phyloP scores from a whole-genome alignment of 2,888 invertebrate species.

The Amphipyra tragopoginis region DNA sequence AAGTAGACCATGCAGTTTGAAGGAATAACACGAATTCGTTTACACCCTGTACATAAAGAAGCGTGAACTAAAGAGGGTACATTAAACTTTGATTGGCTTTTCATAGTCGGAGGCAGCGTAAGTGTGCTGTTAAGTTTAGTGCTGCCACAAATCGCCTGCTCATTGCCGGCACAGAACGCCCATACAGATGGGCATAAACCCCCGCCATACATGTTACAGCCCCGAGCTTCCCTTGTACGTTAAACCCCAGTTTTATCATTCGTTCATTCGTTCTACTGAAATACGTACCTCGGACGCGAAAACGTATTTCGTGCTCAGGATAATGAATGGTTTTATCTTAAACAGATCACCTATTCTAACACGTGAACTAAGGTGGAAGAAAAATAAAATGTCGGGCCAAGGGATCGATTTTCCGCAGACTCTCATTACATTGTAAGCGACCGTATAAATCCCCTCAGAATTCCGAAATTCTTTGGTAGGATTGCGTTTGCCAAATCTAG shows the following conservation, averaged over 20 bases:
- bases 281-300: conserved; percentile 50
- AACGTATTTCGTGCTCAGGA: conserved; percentile 55
- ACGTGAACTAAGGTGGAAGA: conserved; percentile 44
- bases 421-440: conserved; percentile 54
- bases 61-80: conserved; percentile 68
- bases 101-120: conserved; percentile 77
- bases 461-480: conserved; percentile 52
- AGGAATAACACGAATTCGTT: no score
- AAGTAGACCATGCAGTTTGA: no score
- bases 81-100: conserved; percentile 85
- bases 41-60: no score
- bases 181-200: conserved; percentile 70
- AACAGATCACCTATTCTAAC: conserved; percentile 62
- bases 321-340: conserved; percentile 64
- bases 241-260: conserved; percentile 71
- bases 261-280: conserved; percentile 53
- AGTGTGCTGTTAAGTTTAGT: conserved; percentile 80
- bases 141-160: conserved; percentile 77
- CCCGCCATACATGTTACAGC: conserved; percentile 46
- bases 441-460: conserved; percentile 53
- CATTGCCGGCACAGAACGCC: conserved; percentile 69
- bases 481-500: conserved; percentile 40
- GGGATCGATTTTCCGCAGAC: conserved; percentile 53
- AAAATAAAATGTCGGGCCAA: conserved; percentile 55
- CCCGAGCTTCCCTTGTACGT: conserved; percentile 65